phyloP scores from a whole-genome alignment of 2,797 vertebrate genomes.

The Acomys russatus region DNA sequence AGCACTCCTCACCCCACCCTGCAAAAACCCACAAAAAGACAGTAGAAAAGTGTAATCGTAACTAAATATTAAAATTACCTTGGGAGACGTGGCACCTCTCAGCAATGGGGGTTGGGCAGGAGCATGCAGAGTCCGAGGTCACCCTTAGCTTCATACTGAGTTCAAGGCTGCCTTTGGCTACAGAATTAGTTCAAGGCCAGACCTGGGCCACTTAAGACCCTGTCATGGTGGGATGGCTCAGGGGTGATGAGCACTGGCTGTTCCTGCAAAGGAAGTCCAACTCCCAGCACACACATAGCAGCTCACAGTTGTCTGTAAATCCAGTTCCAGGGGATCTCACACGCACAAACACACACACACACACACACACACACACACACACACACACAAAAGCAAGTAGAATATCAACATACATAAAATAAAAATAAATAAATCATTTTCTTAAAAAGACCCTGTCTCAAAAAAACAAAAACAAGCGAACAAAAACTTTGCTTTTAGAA shows the following conservation, averaged over 20 bases:
- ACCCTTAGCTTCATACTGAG: neutral
- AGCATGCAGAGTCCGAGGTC: neutral
- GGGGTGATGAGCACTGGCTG: too few relatives aligned
- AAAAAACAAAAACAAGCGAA: neutral
- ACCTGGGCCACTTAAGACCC: neutral
- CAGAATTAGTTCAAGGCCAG: neutral
- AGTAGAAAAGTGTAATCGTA: neutral
- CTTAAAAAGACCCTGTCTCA: neutral
- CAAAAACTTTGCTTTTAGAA: neutral
- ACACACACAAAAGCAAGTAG: too few relatives aligned
- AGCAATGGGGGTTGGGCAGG: neutral
- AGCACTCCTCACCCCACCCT: neutral
- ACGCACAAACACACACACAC: too few relatives aligned
- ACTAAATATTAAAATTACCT: neutral
- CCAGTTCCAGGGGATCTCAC: too few relatives aligned
- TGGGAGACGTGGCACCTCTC: neutral
- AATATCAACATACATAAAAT: too few relatives aligned
- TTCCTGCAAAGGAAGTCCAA: too few relatives aligned
- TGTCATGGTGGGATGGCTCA: neutral
- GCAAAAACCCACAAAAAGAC: neutral
- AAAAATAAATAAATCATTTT: too few relatives aligned
- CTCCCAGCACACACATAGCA: too few relatives aligned
- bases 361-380: too few relatives aligned
- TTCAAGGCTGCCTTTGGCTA: neutral
- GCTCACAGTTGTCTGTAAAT: too few relatives aligned